Evolutionary conservation across 2,113 vertebrate species (phyloP), one percentile per base, ranked within the genome.

Genomic region (Platichthys flesus): DNA sequence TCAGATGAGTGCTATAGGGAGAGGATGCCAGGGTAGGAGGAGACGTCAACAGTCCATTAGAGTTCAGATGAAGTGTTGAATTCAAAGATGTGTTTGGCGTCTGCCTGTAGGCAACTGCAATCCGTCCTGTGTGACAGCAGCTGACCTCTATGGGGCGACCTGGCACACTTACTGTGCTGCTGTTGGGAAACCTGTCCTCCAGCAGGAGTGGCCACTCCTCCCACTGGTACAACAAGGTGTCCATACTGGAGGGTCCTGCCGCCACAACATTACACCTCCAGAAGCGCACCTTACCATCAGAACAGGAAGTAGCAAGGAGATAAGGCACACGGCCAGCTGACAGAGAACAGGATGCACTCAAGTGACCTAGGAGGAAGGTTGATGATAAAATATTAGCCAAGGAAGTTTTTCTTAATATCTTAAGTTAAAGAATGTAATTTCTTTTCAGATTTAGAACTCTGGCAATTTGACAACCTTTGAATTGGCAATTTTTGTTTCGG

Each of bases 131-230:
- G 89, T 99, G 96, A 40, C 98, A 98, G 93, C 98, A 99, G 91
- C 97, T 97, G 78, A 99, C 94, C 80, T 96, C 95, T 59, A 96
- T 18, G 56, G 97, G 96, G 52, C 79, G 93, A 66, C 98, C 97
- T 42, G 94, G 94, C 59, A 99, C 87, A 26, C 45, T 94, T 78
- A 99, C 88, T 63, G 94, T 92, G 64, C 97, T 98, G 88, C 93
- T 95, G 69, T 45, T 97, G 74, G 93, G 88, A 85, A 95, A 84
- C 45, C 93, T 96, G 63, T 96, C 96, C 87, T 97, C 97, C 88
- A 98, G 96, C 16, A 98, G 83, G 26, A 99, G 91, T 16, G 96
- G 96, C 98, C 98, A 99, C 86, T 99, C 97, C 88, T 98, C 96
- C 98, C 98, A 99, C 6, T 95, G n/a, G 31, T 97, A 99, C 0